Percentiles rank a stretch among this genome's conserved stretches.
Conservation (phyloP, 2,797 vertebrate species). For the Vultur gryphus region DNA sequence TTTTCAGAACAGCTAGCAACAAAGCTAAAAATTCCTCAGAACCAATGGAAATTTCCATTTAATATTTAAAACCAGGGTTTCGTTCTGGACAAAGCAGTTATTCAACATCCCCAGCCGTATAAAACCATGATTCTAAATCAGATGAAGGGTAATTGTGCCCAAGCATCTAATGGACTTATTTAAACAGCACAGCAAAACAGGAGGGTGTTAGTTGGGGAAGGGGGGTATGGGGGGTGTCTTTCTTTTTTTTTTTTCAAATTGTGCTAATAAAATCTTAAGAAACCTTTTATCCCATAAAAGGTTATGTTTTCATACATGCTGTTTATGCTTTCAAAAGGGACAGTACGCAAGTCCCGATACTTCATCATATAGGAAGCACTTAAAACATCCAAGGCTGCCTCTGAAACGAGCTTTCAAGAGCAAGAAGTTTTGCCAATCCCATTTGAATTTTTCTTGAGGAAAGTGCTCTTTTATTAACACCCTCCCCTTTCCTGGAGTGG, state of each 20-base stretch:
- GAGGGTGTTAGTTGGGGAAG: not conserved
- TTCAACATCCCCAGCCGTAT: not conserved
- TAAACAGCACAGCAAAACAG: not conserved
- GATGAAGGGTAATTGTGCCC: not conserved
- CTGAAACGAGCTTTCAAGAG: conserved; percentile 37
- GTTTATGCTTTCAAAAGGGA: not conserved
- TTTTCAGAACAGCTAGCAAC: not conserved
- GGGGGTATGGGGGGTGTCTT: rapidly evolving
- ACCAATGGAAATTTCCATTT: not conserved
- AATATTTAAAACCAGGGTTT: not conserved
- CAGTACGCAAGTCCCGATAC: not conserved
- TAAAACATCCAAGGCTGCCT: conserved; percentile 20
- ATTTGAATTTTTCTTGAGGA: conserved; percentile 51
- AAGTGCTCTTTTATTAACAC: conserved; percentile 49
- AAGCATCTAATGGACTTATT: not conserved
- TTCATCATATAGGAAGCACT: not conserved
- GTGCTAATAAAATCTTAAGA: not conserved
- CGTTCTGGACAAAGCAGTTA: not conserved
- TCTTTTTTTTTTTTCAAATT: not conserved
- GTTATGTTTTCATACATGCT: not conserved
- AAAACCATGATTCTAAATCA: not conserved
- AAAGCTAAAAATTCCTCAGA: not conserved
- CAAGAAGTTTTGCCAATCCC: conserved; percentile 40
- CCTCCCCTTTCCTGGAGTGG: not conserved
- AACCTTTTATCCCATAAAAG: not conserved